A percentile compares a stretch with the other conserved stretches of the same genome.
Conservation (phyloP, 2,888 invertebrate genomes). For the Pseudoips prasinana region DNA sequence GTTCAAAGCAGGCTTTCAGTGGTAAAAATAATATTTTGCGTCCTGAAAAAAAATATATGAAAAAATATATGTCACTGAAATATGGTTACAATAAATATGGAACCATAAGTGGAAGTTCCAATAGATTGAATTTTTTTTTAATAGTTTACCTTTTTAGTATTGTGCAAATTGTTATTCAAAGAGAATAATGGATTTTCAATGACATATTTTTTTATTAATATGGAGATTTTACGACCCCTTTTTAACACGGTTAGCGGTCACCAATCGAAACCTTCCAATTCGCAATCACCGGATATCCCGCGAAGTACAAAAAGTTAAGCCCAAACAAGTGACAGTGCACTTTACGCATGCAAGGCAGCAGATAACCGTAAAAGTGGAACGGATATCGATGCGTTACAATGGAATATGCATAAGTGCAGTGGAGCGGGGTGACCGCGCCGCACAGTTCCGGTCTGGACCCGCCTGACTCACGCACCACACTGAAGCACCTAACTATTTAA, state of each 20-base stretch:
- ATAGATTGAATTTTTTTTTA: too few relatives aligned
- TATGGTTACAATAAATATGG: too few relatives aligned
- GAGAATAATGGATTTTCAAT: too few relatives aligned
- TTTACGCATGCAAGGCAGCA: constrained; percentile 35
- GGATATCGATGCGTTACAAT: constrained; percentile 63
- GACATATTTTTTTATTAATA: too few relatives aligned
- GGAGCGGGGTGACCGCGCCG: constrained; percentile 57
- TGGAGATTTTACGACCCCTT: too few relatives aligned
- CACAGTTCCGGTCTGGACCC: constrained; percentile 56
- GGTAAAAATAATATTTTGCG: constrained; percentile 11
- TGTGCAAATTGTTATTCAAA: too few relatives aligned
- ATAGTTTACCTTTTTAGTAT: too few relatives aligned
- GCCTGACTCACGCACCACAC: constrained; percentile 43
- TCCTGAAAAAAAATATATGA: too few relatives aligned
- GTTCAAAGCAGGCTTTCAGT: too few relatives aligned
- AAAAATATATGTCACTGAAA: too few relatives aligned
- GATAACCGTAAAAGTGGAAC: constrained; percentile 69
- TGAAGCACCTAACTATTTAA: constrained; percentile 1
- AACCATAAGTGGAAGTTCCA: too few relatives aligned
- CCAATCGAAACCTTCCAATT: constrained; percentile 5
- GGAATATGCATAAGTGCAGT: constrained; percentile 52
- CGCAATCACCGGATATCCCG: constrained; percentile 18
- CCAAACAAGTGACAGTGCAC: constrained; percentile 32
- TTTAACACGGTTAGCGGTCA: too few relatives aligned
- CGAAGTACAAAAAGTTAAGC: constrained; percentile 19